These are phyloP conservation scores for Rotaria magnacalcarata DNA, from an alignment of 2,888 invertebrate species.

Conservation along the genomic window DNA sequence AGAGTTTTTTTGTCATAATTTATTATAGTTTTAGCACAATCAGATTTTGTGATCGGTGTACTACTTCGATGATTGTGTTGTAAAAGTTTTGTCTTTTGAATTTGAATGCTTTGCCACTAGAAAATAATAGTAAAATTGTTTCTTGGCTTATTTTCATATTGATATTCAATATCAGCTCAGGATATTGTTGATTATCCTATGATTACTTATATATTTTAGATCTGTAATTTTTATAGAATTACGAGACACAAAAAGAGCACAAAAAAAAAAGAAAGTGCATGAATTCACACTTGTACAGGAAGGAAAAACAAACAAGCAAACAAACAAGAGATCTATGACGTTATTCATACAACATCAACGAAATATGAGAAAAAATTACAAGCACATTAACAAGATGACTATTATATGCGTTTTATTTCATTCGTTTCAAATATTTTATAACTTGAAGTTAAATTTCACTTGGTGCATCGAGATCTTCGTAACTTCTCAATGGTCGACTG, in stretches of 20 bases:
- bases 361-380: neutral
- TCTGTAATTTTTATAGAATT: neutral
- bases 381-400: neutral
- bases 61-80: too few species aligned
- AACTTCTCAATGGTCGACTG: neutral
- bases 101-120: too few species aligned
- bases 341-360: neutral
- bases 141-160: too few species aligned
- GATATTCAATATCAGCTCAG: too few species aligned
- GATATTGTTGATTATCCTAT: neutral
- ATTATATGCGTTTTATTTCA: neutral
- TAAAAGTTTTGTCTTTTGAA: too few species aligned
- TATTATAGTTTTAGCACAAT: too few species aligned
- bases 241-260: neutral
- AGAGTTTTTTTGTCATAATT: too few species aligned
- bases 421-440: neutral
- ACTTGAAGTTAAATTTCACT: neutral
- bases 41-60: too few species aligned
- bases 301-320: neutral
- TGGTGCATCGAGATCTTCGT: conserved; percentile 28
- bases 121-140: too few species aligned
- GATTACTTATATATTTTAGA: neutral
- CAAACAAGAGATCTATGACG: neutral
- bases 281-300: neutral
- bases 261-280: neutral